Evolutionary conservation across 2,888 invertebrate genomes (phyloP), one percentile per base, ranked within the genome.

Genomic region (Luperina testacea): DNA sequence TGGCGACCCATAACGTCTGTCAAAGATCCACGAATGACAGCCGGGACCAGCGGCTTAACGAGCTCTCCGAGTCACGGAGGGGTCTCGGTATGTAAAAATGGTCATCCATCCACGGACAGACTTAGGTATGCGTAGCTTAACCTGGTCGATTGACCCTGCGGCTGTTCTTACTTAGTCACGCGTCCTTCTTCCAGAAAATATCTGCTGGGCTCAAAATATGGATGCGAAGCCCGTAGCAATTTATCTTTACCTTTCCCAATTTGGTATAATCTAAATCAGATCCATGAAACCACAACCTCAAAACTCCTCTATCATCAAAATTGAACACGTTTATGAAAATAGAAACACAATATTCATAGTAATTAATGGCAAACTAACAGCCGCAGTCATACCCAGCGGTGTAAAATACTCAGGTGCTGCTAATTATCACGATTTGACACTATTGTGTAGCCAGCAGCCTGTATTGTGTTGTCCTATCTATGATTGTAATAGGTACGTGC

Each of bases 371-470:
- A 5, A 24, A 57, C 67, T 72, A 65, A 71, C 48, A 53, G 59
- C 32, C n/a, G 38, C 57, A 63, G 24, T 65, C 17, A 8, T 15
- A 32, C 13, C n/a, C 17, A 68, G 59, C 71, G 15, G 42, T 73
- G 73, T 75, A 64, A 84, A 84, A 84, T 84, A 86, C 86, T 86
- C 84, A 85, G 84, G 84, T 84, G 84, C 20, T 67, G 24, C 9
- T 82, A 84, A 76, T 84, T 82, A 78, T 75, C 67, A 75, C 76
- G 64, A 78, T 83, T 82, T 79, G 79, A 77, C 83, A 77, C 68
- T 74, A 77, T 85, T 75, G 86, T 71, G 24, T 69, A 59, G 45
- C 45, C 38, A 24, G 27, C n/a, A 48, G 63, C n/a, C 27, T 20
- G n/a, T 45, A 57, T 57, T 69, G 59, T 72, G 17, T 61, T 73